Percentiles rank a stretch among this genome's conserved stretches.
phyloP scores from a whole-genome alignment of 2,113 vertebrate species.

The Brevimyrus niger region DNA sequence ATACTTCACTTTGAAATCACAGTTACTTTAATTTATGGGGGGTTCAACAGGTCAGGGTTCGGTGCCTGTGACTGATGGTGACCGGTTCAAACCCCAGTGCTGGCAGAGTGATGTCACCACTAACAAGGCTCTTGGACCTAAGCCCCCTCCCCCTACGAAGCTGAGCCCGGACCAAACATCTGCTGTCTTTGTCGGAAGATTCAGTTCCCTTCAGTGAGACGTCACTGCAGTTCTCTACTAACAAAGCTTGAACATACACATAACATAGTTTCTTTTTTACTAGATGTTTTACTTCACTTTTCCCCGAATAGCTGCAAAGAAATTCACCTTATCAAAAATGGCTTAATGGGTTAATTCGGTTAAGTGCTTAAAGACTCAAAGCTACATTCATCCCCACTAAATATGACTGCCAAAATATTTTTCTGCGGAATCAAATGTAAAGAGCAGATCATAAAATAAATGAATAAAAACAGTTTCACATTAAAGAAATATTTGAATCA shows the following conservation, averaged over 20 bases:
- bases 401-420: background rate
- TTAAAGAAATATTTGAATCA: background rate
- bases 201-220: background rate
- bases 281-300: conserved; percentile 1
- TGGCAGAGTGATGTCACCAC: background rate
- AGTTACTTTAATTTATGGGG: background rate
- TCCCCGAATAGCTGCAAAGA: background rate
- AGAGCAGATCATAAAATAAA: background rate
- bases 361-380: background rate
- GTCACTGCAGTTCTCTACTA: background rate
- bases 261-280: background rate
- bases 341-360: background rate
- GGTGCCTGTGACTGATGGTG: background rate
- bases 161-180: background rate
- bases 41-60: background rate
- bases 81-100: background rate
- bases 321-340: background rate
- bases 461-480: background rate
- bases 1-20: background rate
- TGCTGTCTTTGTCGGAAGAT: background rate
- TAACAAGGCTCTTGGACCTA: background rate
- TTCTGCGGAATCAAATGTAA: no score
- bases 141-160: background rate
- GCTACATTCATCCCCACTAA: background rate
- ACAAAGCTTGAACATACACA: background rate